These are phyloP conservation scores for Montipora capricornis DNA, from an alignment of 64 coral and sea anemone species.

Conservation along the genomic window DNA sequence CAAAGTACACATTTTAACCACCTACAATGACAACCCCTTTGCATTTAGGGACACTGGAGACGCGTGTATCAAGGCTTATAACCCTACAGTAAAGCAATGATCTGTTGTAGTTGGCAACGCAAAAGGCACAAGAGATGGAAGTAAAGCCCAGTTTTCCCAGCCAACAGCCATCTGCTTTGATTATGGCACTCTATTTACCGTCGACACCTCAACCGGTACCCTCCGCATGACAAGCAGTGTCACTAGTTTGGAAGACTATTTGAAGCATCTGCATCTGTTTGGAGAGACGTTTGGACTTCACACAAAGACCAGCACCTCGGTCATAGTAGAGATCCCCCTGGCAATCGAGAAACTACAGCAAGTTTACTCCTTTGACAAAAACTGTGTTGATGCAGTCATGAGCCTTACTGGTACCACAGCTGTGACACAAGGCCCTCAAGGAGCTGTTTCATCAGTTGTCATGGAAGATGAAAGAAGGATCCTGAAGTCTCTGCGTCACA, in stretches of 20 bases:
- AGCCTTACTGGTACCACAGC: conserved; percentile 14
- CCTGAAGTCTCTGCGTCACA: conserved; percentile 29
- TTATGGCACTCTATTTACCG: conserved; percentile 14
- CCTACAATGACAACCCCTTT: conserved; percentile 48
- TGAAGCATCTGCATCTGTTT: conserved; percentile 33
- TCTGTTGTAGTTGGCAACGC: conserved; percentile 23
- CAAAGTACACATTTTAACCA: conserved; percentile 46
- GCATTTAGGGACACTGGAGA: conserved; percentile 59
- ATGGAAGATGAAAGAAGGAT: conserved; percentile 46
- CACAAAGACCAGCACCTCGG: not conserved
- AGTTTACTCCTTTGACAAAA: conserved; percentile 9
- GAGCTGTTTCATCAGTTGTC: conserved; percentile 48
- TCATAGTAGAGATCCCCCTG: conserved; percentile 15
- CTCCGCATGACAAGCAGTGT: conserved; percentile 58
- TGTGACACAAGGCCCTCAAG: conserved; percentile 36
- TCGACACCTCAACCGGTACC: conserved; percentile 39
- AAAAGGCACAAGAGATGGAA: conserved; percentile 43
- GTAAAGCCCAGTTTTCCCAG: not conserved
- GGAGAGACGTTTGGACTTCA: conserved; percentile 55
- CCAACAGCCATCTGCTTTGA: conserved; percentile 34
- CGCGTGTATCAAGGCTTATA: conserved; percentile 52
- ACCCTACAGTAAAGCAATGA: conserved; percentile 50
- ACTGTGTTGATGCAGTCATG: too few relatives aligned
- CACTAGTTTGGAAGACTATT: conserved; percentile 45
- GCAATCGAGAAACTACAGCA: conserved; percentile 63